Conservation (phyloP, 2,797 vertebrate genomes). For the Falco columbarius region DNA sequence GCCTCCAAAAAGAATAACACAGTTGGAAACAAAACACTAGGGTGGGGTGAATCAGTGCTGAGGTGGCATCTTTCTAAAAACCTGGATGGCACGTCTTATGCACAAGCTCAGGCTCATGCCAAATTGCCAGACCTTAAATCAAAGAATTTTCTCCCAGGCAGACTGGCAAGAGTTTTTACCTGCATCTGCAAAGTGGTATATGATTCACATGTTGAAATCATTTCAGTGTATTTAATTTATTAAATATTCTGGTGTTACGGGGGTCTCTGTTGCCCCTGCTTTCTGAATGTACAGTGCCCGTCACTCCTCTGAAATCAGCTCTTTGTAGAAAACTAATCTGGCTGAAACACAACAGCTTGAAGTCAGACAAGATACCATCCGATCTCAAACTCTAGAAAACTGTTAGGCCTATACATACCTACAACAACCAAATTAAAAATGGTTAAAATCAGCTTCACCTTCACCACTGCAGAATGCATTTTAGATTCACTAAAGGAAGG, state of each 20-base stretch:
- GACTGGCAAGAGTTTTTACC: not conserved
- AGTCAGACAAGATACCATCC: not conserved
- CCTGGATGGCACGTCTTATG: not conserved
- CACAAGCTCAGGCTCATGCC: constrained; percentile 28
- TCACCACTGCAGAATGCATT: not conserved
- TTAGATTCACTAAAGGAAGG: not conserved
- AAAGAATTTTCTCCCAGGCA: not conserved
- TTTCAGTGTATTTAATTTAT: not conserved
- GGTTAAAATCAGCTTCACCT: not conserved
- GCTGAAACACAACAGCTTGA: constrained; percentile 7
- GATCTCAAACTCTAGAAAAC: not conserved
- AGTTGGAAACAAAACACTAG: constrained; percentile 3
- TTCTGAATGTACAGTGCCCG: not conserved
- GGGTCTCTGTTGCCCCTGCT: not conserved
- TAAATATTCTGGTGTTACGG: not conserved
- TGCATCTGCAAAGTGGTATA: not conserved
- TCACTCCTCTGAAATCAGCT: not conserved
- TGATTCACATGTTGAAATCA: constrained; percentile 4
- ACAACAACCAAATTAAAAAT: not conserved
- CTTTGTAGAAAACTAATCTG: not conserved
- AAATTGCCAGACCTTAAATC: not conserved
- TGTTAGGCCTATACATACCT: not conserved
- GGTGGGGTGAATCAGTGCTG: constrained; percentile 45
- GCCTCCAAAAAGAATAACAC: not conserved
- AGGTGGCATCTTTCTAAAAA: constrained; percentile 28